Percentiles rank a stretch among this genome's conserved stretches.
phyloP scores from a whole-genome alignment of 2,888 invertebrate species.

The Fragum whitleyi region DNA sequence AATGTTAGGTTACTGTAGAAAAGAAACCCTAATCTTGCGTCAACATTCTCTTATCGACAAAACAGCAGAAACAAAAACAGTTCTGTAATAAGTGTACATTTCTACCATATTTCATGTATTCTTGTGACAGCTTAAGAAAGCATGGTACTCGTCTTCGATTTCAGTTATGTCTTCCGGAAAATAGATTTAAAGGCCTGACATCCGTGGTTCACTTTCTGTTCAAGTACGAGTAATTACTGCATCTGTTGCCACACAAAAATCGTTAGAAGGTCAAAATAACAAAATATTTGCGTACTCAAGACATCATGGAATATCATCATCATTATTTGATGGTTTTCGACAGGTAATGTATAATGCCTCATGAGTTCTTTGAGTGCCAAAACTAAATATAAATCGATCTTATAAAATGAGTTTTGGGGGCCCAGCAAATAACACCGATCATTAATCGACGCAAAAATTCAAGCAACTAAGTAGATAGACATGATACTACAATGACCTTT shows the following conservation, averaged over 20 bases:
- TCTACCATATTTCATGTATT: constrained; percentile 8
- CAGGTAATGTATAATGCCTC: neutral
- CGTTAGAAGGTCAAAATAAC: no score
- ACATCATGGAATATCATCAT: no score
- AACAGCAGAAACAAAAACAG: constrained; percentile 20
- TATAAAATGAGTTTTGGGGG: no score
- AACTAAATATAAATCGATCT: neutral
- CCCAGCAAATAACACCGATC: no score
- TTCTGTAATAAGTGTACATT: constrained; percentile 2
- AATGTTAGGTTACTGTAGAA: constrained; percentile 14
- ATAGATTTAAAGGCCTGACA: neutral
- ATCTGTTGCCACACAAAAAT: no score
- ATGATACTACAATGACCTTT: no score
- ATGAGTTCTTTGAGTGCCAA: neutral
- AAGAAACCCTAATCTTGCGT: constrained; percentile 19
- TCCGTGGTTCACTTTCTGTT: neutral
- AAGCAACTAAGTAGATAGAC: no score
- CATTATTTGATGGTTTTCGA: neutral
- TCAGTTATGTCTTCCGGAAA: constrained; percentile 1
- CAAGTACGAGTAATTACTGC: neutral
- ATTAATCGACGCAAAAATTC: no score
- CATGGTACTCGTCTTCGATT: constrained; percentile 5
- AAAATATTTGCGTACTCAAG: no score
- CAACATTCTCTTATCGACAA: constrained; percentile 22
- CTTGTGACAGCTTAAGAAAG: constrained; percentile 5